These are phyloP conservation scores for Coronaproctus castanopsis DNA, from an alignment of 2,888 invertebrate genomes.

Conservation along the genomic window DNA sequence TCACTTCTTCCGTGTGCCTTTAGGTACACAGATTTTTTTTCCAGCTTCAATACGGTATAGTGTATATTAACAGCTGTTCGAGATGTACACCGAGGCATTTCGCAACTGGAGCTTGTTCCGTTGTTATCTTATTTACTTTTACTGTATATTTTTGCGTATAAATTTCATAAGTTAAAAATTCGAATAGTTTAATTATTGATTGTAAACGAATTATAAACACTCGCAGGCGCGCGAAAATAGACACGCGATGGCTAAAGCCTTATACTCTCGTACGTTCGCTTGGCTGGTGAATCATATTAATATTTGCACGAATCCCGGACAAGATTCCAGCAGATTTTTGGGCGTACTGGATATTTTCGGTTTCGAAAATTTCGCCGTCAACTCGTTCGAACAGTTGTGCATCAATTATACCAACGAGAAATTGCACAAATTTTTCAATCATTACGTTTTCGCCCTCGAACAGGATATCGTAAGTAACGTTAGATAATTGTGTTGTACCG, in stretches of 20 bases:
- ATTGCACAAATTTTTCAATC: conserved; percentile 87
- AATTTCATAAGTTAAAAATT: too few relatives aligned
- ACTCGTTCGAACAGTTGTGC: conserved; percentile 79
- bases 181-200: too few relatives aligned
- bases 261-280: conserved; percentile 74
- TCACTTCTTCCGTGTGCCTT: too few relatives aligned
- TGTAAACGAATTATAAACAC: too few relatives aligned
- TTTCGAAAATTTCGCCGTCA: conserved; percentile 77
- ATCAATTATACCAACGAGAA: conserved; percentile 91
- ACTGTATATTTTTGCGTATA: neutral
- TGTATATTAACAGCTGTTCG: too few relatives aligned
- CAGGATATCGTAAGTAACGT: conserved; percentile 82
- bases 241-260: conserved; percentile 80
- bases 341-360: conserved; percentile 86
- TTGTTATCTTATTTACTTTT: neutral
- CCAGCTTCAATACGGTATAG: too few relatives aligned
- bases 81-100: too few relatives aligned
- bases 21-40: too few relatives aligned
- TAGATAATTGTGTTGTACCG: neutral
- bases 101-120: too few relatives aligned
- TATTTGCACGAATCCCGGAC: conserved; percentile 72
- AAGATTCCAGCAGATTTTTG: conserved; percentile 53
- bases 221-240: conserved; percentile 64
- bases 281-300: conserved; percentile 86
- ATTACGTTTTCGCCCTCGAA: conserved; percentile 84